These are phyloP conservation scores for Mythimna lalbum DNA, from an alignment of 2,888 invertebrate species.

Conservation along the genomic window DNA sequence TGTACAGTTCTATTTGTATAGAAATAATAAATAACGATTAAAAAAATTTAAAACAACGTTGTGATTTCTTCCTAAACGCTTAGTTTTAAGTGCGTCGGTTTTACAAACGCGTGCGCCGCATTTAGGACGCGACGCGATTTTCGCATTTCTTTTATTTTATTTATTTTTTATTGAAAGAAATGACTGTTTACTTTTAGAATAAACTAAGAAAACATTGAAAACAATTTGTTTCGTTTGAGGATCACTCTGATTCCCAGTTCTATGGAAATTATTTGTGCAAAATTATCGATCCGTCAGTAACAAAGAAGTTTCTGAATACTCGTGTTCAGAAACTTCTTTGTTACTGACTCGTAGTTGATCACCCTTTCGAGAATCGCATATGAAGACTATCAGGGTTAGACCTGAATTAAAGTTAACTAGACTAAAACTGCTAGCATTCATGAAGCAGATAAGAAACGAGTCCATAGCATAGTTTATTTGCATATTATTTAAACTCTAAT, in stretches of 20 bases:
- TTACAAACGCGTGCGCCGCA: slow-evolving; percentile 67
- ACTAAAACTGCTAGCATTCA: not conserved
- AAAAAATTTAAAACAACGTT: slow-evolving; percentile 88
- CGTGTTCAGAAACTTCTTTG: not conserved
- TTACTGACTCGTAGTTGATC: not conserved
- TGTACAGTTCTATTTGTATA: slow-evolving; percentile 92
- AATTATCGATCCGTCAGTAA: slow-evolving; percentile 12
- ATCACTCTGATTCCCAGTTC: slow-evolving; percentile 73
- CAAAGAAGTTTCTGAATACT: too few relatives aligned
- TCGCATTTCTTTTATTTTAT: slow-evolving; percentile 84
- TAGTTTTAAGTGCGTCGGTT: slow-evolving; percentile 80
- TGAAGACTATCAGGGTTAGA: not conserved
- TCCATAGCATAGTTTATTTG: not conserved
- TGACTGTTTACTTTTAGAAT: slow-evolving; percentile 90
- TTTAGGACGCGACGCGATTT: slow-evolving; percentile 72
- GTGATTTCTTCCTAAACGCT: slow-evolving; percentile 87
- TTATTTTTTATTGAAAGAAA: slow-evolving; percentile 84
- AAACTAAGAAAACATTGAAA: slow-evolving; percentile 86
- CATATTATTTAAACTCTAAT: too few relatives aligned
- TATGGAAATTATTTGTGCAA: slow-evolving; percentile 33
- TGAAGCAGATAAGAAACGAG: not conserved
- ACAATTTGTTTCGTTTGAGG: slow-evolving; percentile 82
- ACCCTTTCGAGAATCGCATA: not conserved
- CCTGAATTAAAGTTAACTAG: not conserved
- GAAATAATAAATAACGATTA: slow-evolving; percentile 91